A percentile compares a stretch with the other conserved stretches of the same genome.
Evolutionary conservation across 2,888 invertebrate species (phyloP).

Genomic region (Physocephala rufipes): DNA sequence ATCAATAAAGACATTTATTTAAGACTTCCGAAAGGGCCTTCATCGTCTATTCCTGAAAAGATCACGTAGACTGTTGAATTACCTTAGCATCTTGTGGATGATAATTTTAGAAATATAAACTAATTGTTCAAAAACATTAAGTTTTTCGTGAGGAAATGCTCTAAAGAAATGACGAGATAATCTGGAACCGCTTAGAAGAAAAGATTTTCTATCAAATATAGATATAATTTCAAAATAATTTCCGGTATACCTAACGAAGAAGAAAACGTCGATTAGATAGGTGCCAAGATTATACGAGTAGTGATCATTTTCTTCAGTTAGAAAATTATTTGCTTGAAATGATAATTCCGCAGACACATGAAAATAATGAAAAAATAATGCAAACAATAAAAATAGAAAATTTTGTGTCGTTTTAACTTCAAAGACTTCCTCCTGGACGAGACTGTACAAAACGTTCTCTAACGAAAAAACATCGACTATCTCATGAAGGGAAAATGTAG

Average conservation of each 20-base stretch:
- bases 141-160: constrained; percentile 61
- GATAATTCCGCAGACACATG: constrained; percentile 73
- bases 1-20: background rate
- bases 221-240: background rate
- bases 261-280: constrained; percentile 63
- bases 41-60: background rate
- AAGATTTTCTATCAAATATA: background rate
- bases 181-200: constrained; percentile 68
- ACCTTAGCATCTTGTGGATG: constrained; percentile 71
- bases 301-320: background rate
- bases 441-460: constrained; percentile 47
- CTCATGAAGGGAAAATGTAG: constrained; percentile 43
- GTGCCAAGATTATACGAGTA: constrained; percentile 44
- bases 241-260: constrained; percentile 70
- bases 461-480: constrained; percentile 44
- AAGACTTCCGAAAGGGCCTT: background rate
- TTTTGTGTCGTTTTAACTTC: constrained; percentile 40
- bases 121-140: constrained; percentile 67
- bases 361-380: constrained; percentile 74
- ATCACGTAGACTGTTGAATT: constrained; percentile 41
- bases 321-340: constrained; percentile 67
- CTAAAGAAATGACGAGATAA: constrained; percentile 71
- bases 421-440: constrained; percentile 41
- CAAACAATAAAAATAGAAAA: constrained; percentile 67
- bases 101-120: constrained; percentile 69